Evolutionary conservation across 2,113 vertebrate genomes (phyloP), one percentile per base, ranked within the genome.

Genomic region (Hippocampus abdominalis): DNA sequence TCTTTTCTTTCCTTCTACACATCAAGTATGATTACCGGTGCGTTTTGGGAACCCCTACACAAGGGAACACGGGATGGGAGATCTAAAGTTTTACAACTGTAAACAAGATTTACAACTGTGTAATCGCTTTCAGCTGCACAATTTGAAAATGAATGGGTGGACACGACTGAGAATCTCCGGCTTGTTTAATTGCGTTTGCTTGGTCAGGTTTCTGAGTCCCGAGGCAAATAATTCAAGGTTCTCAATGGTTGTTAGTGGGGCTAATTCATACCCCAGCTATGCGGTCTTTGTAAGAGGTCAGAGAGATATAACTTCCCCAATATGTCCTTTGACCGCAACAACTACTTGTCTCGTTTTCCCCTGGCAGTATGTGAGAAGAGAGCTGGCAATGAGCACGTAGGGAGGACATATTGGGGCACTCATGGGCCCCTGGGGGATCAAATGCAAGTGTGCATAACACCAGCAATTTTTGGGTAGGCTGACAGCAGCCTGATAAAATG

Each of bases 301-400:
- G 69, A 87, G 84, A 87, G 80, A 81, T 88, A 89, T 79, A 87
- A 87, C 87, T 88, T 90, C 84, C 84, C 86, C 76, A 89, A 77
- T 67, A 75, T 88, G 85, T 87, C 84, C 84, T 91, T 87, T 90
- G 87, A 90, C 88, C 83, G 80, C 73, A 87, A 68, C 75, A 64
- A 72, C 76, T 71, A 81, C 85, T 86, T 68, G 66, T 89, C 79
- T 85, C 54, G 12, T 82, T 74, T 80, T 69, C 66, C 69, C 42
- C 40, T 66, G 74, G 73, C 62, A 68, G 57, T 36, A 16, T 18
- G 29, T 60, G 57, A 15, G 56, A 3, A 10, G 15, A 16, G 8
- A 60, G 29, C 57, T 2, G 8, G 7, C 27, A 60, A 32, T 60
- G 16, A 18, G 27, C 57, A 60, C 20, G 27, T 60, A 13, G 23